Evolutionary conservation across 2,113 vertebrate species (phyloP).

Genomic region (Mustela lutreola): DNA sequence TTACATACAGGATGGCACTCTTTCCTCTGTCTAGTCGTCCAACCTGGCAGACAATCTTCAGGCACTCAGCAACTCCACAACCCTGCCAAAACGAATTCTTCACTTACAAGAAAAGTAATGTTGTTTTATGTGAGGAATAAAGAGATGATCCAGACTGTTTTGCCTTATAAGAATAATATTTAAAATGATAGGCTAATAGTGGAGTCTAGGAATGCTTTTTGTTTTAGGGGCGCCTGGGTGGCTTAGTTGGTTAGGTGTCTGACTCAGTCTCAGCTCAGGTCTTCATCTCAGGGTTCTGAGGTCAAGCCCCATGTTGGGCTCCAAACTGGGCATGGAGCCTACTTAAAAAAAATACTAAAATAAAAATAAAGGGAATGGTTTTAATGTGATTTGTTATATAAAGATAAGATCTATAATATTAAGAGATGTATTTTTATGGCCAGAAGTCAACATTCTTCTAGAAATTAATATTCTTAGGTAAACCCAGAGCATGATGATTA

Average conservation of each 20-base stretch:
- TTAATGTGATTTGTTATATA: not conserved
- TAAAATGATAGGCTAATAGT: not conserved
- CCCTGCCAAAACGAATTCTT: constrained; percentile 86
- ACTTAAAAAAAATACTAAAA: not conserved
- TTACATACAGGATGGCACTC: constrained; percentile 95
- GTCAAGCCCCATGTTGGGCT: not conserved
- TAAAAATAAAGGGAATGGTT: not conserved
- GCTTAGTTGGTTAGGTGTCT: not conserved
- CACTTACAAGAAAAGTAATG: not conserved
- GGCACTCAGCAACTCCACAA: constrained; percentile 91
- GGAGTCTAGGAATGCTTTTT: not conserved
- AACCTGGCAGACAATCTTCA: constrained; percentile 95
- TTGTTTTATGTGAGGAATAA: not conserved
- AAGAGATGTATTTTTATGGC: not conserved
- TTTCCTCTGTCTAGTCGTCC: constrained; percentile 95
- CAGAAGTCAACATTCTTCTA: constrained; percentile 4
- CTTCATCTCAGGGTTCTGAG: not conserved
- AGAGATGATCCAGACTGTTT: not conserved
- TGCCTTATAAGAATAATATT: not conserved
- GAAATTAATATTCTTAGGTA: not conserved
- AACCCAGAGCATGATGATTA: not conserved
- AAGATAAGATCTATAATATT: not conserved
- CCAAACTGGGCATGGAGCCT: not conserved
- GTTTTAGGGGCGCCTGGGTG: not conserved
- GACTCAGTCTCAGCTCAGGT: not conserved